Evolutionary conservation across 2,113 vertebrate genomes (phyloP), one percentile per base, ranked within the genome.

Genomic region (Nyctibius bracteatus): DNA sequence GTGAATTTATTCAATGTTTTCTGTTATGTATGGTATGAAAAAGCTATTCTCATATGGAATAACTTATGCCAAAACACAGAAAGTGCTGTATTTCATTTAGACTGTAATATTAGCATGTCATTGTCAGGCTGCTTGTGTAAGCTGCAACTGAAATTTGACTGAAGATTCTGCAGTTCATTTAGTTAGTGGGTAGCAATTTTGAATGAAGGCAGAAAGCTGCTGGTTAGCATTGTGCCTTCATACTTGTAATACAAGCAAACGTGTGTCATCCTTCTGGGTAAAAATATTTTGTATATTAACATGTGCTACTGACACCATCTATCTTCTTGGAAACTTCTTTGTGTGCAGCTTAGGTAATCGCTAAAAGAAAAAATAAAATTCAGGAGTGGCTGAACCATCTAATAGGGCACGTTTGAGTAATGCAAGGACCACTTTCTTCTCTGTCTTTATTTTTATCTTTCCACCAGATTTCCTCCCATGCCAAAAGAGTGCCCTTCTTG

Each of bases 111-210:
- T 80, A 85, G 57, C 39, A 12, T 82, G 73, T 94, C 70, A 65
- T 89, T 94, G 81, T 92, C 91, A 91, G 81, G 55, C 70, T 82
- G 43, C 77, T 84, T 85, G 37, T 95, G 51, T 74, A 87, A 91
- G 80, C 67, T 71, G 89, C 46, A 16, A 46, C 33, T 90, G 82
- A 90, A 92, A 87, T 94, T 68, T 91, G 62, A 82, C 49, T 89
- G 74, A 96, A 57, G 74, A 82, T 92, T 94, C 70, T 78, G 57
- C 52, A 63, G 80, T 91, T 93, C 71, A 71, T 35, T 86, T 95
- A 94, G 96, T 96, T 92, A 93, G 85, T 46, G 73, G 81, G 54
- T 91, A 74, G 61, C 79, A 96, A 51, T 83, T 74, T 79, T 63
- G 41, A 94, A 67, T 30, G 13, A 47, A 82, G 58, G 82, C 77